phyloP scores from a whole-genome alignment of 2,113 vertebrate genomes.

The Corythaeola cristata region DNA sequence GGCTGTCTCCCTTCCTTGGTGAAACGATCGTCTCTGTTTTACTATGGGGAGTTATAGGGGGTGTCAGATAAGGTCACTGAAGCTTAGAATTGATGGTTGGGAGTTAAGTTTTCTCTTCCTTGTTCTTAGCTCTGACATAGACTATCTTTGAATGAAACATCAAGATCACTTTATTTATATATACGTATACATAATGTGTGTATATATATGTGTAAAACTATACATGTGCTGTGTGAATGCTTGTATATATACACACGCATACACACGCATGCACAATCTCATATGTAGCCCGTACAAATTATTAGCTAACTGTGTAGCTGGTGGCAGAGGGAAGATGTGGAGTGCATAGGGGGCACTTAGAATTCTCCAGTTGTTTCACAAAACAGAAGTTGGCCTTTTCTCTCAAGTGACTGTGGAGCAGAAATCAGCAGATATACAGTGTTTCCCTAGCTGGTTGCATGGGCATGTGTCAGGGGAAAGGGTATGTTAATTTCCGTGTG shows the following conservation, averaged over 20 bases:
- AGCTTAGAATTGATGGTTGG: not conserved
- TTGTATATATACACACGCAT: not conserved
- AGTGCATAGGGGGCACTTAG: accelerated
- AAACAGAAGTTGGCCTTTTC: not conserved
- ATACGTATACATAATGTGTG: not conserved
- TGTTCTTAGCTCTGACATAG: not conserved
- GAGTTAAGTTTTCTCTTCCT: not conserved
- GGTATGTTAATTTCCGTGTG: not conserved
- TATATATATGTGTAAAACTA: not conserved
- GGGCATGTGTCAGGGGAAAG: not conserved
- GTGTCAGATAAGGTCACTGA: not conserved
- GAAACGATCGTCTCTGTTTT: not conserved
- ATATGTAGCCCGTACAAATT: not conserved
- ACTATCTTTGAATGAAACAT: not conserved
- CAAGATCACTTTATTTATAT: not conserved
- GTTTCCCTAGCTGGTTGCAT: not conserved
- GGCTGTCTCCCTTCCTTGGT: not conserved
- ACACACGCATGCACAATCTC: not conserved
- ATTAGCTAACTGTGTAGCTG: not conserved
- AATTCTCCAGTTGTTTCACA: not conserved
- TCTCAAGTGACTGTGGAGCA: not conserved
- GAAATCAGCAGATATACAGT: not conserved
- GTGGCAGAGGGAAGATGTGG: not conserved
- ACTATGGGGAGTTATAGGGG: not conserved
- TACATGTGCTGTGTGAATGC: not conserved